Evolutionary conservation across 2,888 invertebrate species (phyloP).

Genomic region (Scaptodrosophila latifasciaeformis): DNA sequence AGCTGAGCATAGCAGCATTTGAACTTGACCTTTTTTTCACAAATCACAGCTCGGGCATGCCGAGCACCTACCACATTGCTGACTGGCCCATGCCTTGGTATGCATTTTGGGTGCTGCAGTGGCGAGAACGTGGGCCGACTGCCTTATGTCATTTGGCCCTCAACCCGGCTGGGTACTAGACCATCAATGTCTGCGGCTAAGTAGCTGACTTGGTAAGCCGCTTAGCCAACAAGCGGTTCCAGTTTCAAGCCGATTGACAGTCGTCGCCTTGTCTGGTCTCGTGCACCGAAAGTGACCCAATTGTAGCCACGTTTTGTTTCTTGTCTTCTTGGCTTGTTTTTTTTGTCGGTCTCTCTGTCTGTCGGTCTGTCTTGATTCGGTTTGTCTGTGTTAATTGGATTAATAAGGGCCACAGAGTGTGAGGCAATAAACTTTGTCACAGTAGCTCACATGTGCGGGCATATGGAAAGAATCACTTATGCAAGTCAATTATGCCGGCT

Average conservation of each 20-base stretch:
- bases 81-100: constrained; percentile 18
- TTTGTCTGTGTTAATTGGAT: too few relatives aligned
- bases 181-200: constrained; percentile 31
- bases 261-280: neutral
- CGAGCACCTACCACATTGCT: constrained; percentile 30
- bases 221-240: constrained; percentile 28
- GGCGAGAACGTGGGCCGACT: constrained; percentile 10
- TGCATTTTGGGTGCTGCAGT: constrained; percentile 5
- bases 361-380: too few relatives aligned
- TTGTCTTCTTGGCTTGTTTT: neutral
- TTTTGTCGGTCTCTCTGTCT: neutral
- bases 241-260: constrained; percentile 11
- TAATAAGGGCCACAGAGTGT: too few relatives aligned
- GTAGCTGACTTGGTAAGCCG: constrained; percentile 46
- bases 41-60: neutral
- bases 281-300: neutral
- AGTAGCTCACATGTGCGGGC: too few relatives aligned
- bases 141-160: constrained; percentile 26
- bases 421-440: too few relatives aligned
- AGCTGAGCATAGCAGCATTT: constrained; percentile 1
- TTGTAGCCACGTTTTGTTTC: neutral
- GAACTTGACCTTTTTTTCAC: constrained; percentile 4
- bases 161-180: too few relatives aligned
- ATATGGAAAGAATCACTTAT: too few relatives aligned
- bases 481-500: too few relatives aligned